Conservation (phyloP, 2,797 vertebrate genomes). For the Lepus townsendii region DNA sequence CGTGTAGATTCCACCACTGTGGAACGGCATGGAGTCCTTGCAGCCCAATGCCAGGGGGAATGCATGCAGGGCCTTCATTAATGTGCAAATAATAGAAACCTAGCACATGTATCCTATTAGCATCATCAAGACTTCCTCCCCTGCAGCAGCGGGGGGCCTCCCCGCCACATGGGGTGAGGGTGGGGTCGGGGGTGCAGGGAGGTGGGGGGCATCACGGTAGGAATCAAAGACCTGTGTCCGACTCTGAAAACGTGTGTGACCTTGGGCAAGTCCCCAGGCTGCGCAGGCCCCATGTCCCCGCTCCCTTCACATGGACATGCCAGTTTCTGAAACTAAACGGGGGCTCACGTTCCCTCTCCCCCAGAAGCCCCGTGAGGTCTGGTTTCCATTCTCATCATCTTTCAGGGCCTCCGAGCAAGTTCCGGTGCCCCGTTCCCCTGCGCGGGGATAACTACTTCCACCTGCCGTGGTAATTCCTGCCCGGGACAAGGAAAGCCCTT, state of each 20-base stretch:
- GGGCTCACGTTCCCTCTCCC: background rate
- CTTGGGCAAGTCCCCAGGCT: background rate
- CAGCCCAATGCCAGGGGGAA: background rate
- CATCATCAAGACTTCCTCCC: conserved; percentile 3
- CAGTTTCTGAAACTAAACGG: background rate
- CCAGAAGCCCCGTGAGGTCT: conserved; percentile 14
- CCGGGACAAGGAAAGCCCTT: background rate
- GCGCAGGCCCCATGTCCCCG: background rate
- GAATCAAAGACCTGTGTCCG: background rate
- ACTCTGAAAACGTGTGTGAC: background rate
- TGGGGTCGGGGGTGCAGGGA: background rate
- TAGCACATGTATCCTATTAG: conserved; percentile 5
- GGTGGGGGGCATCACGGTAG: too few species aligned
- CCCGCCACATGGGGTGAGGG: background rate
- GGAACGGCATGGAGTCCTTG: background rate
- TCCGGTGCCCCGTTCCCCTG: conserved; percentile 33
- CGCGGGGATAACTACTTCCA: conserved; percentile 48
- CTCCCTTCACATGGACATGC: background rate
- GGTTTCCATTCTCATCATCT: conserved; percentile 64
- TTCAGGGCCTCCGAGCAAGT: conserved; percentile 56
- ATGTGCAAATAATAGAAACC: conserved; percentile 38
- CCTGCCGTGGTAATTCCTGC: background rate
- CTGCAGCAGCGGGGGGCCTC: background rate
- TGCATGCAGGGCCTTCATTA: background rate
- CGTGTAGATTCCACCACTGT: background rate